Percentiles rank a stretch among this genome's conserved stretches.
These are phyloP conservation scores for Ciconia nigra DNA, from an alignment of 2,797 vertebrate species.

Conservation along the genomic window DNA sequence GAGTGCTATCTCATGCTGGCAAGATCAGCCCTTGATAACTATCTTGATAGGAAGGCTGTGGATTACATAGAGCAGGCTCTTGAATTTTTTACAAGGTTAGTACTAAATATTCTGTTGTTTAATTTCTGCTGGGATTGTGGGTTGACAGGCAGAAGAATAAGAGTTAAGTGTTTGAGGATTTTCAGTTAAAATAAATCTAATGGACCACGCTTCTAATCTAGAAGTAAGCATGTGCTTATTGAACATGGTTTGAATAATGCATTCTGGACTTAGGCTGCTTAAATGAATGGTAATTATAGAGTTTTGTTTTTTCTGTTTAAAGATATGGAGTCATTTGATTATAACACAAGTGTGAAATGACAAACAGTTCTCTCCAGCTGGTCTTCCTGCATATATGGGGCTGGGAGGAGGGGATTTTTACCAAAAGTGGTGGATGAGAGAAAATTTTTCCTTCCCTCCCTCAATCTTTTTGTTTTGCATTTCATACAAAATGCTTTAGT, in stretches of 20 bases:
- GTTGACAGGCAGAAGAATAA: not conserved
- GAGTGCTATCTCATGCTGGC: conserved; percentile 91
- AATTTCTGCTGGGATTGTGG: not conserved
- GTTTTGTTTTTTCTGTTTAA: not conserved
- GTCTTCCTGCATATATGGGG: not conserved
- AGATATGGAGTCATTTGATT: not conserved
- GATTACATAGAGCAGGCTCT: conserved; percentile 87
- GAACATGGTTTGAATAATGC: not conserved
- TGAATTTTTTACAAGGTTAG: conserved; percentile 87
- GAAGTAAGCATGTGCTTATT: not conserved
- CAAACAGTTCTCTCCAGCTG: not conserved
- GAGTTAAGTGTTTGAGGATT: not conserved
- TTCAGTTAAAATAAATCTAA: not conserved
- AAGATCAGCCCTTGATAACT: conserved; percentile 84
- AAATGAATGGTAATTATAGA: not conserved
- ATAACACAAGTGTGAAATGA: not conserved
- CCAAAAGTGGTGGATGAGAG: not conserved
- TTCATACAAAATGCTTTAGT: not conserved
- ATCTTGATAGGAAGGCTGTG: conserved; percentile 88
- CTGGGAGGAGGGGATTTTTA: not conserved
- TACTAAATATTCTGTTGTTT: not conserved
- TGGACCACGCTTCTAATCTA: not conserved
- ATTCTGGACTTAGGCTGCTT: not conserved
- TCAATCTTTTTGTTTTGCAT: not conserved
- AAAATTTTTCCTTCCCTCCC: not conserved